phyloP scores from a whole-genome alignment of 2,113 vertebrate species.

The Anas platyrhynchos region DNA sequence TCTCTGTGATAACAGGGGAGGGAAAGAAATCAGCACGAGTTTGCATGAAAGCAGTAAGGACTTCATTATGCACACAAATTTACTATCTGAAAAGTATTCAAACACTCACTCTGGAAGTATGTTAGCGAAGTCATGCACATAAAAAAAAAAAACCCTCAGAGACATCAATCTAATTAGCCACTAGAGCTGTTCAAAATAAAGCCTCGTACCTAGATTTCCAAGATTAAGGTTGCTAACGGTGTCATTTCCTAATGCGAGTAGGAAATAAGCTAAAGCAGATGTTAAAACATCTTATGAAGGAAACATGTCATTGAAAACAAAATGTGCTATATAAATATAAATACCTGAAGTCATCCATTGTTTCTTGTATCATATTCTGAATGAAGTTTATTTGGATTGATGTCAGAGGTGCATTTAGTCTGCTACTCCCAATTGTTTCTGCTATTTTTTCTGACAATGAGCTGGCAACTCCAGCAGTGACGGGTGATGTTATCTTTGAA shows the following conservation, averaged over 20 bases:
- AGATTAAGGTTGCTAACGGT: not conserved
- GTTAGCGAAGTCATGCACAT: not conserved
- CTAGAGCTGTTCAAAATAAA: not conserved
- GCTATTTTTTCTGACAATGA: slow-evolving; percentile 87
- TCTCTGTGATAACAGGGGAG: not conserved
- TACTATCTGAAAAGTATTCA: not conserved
- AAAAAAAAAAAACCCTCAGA: not conserved
- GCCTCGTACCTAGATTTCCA: not conserved
- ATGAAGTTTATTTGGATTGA: slow-evolving; percentile 93
- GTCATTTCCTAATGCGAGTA: not conserved
- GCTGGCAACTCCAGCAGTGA: slow-evolving; percentile 78
- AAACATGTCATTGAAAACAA: not conserved
- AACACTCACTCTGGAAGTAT: not conserved
- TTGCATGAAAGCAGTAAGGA: not conserved
- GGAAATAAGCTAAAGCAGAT: not conserved
- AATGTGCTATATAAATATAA: not conserved
- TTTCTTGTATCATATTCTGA: slow-evolving; percentile 96
- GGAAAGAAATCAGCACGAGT: not conserved
- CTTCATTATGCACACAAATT: not conserved
- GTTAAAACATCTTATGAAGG: not conserved
- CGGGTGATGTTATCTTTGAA: slow-evolving; percentile 71
- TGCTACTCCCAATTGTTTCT: slow-evolving; percentile 81
- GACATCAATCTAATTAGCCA: not conserved
- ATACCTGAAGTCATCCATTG: slow-evolving; percentile 94
- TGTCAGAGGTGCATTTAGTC: slow-evolving; percentile 85